Percentiles rank a stretch among this genome's conserved stretches.
These are phyloP conservation scores for Drosophila pachea DNA, from an alignment of 1,140 invertebrate species.

Conservation along the genomic window DNA sequence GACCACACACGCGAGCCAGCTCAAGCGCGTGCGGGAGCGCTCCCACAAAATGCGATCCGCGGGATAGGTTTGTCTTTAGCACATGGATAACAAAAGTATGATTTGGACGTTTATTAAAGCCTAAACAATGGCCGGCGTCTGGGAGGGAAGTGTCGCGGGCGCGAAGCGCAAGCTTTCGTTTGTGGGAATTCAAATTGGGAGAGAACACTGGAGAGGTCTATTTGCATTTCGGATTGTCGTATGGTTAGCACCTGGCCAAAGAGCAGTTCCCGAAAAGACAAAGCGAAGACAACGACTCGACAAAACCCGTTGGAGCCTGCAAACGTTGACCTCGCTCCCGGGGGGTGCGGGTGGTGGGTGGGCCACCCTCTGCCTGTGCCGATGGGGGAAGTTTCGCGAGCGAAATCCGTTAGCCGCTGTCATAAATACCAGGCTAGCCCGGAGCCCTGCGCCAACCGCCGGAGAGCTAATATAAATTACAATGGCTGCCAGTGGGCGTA, in stretches of 20 bases:
- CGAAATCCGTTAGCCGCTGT: constrained; percentile 28
- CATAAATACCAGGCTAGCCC: constrained; percentile 44
- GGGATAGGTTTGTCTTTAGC: constrained; percentile 72
- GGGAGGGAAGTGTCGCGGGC: not conserved
- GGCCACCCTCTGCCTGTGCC: not conserved
- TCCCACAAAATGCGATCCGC: not conserved
- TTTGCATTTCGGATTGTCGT: constrained; percentile 53
- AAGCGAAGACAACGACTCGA: constrained; percentile 5
- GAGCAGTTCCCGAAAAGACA: not conserved
- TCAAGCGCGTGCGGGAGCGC: constrained; percentile 9
- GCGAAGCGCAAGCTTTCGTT: constrained; percentile 37
- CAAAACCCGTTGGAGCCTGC: not conserved
- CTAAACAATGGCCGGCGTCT: constrained; percentile 50
- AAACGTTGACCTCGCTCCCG: constrained; percentile 8
- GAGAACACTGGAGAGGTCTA: constrained; percentile 60
- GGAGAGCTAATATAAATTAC: constrained; percentile 58
- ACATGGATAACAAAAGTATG: constrained; percentile 72
- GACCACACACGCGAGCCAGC: constrained; percentile 29
- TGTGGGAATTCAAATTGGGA: constrained; percentile 68
- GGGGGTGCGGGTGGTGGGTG: constrained; percentile 2
- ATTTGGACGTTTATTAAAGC: constrained; percentile 73
- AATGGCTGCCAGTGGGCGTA: constrained; percentile 44
- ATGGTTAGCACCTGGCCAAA: constrained; percentile 57
- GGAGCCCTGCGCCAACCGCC: not conserved
- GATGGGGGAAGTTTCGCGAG: constrained; percentile 25